phyloP scores from a whole-genome alignment of 2,888 invertebrate species.

The Eristalis arbustorum region DNA sequence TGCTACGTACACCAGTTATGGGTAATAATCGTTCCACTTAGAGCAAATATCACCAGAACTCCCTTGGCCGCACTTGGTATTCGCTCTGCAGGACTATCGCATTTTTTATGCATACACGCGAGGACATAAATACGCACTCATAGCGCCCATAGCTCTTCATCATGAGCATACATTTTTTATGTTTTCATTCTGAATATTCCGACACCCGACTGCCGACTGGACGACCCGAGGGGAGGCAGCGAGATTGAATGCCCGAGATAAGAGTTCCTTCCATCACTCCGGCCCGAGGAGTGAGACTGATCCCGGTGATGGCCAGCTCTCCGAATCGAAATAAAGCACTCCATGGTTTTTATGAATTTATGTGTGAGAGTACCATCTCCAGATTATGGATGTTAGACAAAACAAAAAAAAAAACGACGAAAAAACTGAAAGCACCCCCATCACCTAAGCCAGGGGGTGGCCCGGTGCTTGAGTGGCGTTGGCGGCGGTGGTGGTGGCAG shows the following conservation, averaged over 20 bases:
- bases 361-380: constrained; percentile 69
- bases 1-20: constrained; percentile 61
- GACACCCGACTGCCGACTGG: background rate
- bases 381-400: constrained; percentile 67
- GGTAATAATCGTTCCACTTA: constrained; percentile 70
- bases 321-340: constrained; percentile 58
- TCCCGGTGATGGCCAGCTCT: constrained; percentile 40
- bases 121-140: constrained; percentile 62
- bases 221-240: constrained; percentile 6
- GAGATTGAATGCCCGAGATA: constrained; percentile 65
- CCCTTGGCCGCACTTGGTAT: constrained; percentile 9
- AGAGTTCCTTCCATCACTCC: constrained; percentile 55
- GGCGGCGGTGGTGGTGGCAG: constrained; percentile 1
- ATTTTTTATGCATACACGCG: constrained; percentile 67
- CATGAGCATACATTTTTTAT: constrained; percentile 66
- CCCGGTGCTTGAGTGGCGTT: constrained; percentile 1
- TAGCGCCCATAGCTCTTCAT: constrained; percentile 49
- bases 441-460: constrained; percentile 45
- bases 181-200: constrained; percentile 67
- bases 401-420: background rate
- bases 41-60: constrained; percentile 62
- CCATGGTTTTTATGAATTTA: constrained; percentile 70
- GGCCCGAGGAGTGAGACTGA: constrained; percentile 40
- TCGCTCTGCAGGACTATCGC: constrained; percentile 34
- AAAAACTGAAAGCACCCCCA: constrained; percentile 39